These are phyloP conservation scores for Micronycteris hirsuta DNA, from an alignment of 2,113 vertebrate species.

Conservation along the genomic window DNA sequence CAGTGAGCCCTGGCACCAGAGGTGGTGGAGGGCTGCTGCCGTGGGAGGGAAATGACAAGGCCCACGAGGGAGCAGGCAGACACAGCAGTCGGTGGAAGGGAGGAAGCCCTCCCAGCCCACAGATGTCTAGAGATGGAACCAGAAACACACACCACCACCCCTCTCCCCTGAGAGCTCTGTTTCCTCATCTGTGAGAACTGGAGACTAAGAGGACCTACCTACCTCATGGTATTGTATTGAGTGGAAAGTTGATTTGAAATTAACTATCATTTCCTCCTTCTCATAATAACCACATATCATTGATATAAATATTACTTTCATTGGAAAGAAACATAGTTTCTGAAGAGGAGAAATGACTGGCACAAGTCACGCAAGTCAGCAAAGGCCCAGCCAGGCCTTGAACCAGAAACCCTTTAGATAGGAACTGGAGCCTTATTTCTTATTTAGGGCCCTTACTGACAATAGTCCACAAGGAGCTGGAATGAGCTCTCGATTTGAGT, in stretches of 20 bases:
- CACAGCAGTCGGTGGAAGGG: background rate
- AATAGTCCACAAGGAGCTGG: background rate
- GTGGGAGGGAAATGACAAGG: fast-evolving
- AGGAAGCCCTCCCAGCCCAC: background rate
- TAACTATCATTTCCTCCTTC: background rate
- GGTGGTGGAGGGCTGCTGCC: background rate
- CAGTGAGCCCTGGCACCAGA: background rate
- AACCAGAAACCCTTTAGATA: background rate
- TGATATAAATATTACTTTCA: background rate
- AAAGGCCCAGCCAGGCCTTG: background rate
- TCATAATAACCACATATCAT: background rate
- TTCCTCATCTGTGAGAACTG: background rate
- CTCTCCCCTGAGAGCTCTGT: background rate
- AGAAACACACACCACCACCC: background rate
- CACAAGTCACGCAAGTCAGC: background rate
- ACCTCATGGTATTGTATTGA: background rate
- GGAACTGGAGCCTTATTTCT: background rate
- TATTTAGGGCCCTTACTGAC: background rate
- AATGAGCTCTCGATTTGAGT: background rate
- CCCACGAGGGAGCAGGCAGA: background rate
- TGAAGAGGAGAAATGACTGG: background rate
- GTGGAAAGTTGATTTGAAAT: background rate
- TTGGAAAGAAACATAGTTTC: background rate
- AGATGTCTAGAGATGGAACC: background rate
- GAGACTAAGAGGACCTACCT: background rate